Evolutionary conservation across 2,888 invertebrate genomes (phyloP).

Genomic region (Ptychoptera albimana): DNA sequence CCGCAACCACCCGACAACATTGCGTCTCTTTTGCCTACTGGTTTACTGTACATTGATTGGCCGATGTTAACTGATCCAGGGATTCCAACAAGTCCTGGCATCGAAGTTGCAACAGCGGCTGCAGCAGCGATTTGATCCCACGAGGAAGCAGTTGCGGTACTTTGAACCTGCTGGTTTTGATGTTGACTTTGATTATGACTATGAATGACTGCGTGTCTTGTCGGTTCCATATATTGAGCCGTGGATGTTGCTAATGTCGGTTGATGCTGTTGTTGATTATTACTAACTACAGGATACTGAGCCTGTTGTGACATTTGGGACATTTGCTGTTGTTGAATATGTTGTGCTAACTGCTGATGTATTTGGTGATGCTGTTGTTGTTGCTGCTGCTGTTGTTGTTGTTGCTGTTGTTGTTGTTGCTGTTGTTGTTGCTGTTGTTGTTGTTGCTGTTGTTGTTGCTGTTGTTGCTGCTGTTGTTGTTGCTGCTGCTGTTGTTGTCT

Average conservation of each 20-base stretch:
- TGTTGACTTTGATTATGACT: slow-evolving; percentile 17
- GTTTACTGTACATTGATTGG: slow-evolving; percentile 13
- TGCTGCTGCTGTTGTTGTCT: slow-evolving; percentile 16
- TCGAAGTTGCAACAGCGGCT: slow-evolving; percentile 20
- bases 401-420: slow-evolving; percentile 21
- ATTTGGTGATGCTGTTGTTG: slow-evolving; percentile 16
- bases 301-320: slow-evolving; percentile 28
- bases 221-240: slow-evolving; percentile 6
- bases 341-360: slow-evolving; percentile 14
- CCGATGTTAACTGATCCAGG: slow-evolving; percentile 6
- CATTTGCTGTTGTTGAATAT: slow-evolving; percentile 23
- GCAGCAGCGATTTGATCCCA: slow-evolving; percentile 26
- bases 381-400: slow-evolving; percentile 20
- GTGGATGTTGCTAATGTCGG: slow-evolving; percentile 3
- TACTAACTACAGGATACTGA: slow-evolving; percentile 19
- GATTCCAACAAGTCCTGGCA: slow-evolving; percentile 10
- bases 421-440: slow-evolving; percentile 20
- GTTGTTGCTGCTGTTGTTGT: slow-evolving; percentile 15
- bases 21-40: slow-evolving; percentile 28
- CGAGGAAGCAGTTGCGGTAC: slow-evolving; percentile 17
- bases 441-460: slow-evolving; percentile 12
- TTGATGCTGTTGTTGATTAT: slow-evolving; percentile 18
- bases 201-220: slow-evolving; percentile 7
- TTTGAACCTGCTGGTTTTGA: slow-evolving; percentile 15
- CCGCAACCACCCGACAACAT: slow-evolving; percentile 30